These are phyloP conservation scores for Cottus gobio DNA, from an alignment of 2,113 vertebrate genomes.

Conservation along the genomic window DNA sequence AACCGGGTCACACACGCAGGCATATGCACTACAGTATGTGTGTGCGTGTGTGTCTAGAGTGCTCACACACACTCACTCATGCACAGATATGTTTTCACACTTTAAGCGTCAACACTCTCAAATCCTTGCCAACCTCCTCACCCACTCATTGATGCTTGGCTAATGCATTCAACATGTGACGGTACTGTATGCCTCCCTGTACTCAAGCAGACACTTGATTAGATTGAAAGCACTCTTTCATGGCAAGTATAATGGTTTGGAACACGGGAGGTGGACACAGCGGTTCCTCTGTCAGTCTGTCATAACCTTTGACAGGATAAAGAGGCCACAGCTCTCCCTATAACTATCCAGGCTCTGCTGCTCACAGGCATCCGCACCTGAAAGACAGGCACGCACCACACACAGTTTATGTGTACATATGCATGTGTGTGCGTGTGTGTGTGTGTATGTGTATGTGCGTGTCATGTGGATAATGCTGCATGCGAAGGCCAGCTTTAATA, in stretches of 20 bases:
- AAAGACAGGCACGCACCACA: constrained; percentile 45
- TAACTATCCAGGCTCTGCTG: constrained; percentile 42
- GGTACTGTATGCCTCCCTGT: constrained; percentile 39
- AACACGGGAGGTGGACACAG: constrained; percentile 54
- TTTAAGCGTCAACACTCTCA: constrained; percentile 25
- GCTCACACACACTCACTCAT: background rate
- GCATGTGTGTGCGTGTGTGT: constrained; percentile 14
- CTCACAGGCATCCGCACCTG: constrained; percentile 49
- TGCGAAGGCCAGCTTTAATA: constrained; percentile 83
- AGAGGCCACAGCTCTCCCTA: constrained; percentile 42
- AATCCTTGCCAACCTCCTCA: constrained; percentile 46
- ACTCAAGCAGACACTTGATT: constrained; percentile 61
- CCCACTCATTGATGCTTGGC: constrained; percentile 58
- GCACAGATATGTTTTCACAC: constrained; percentile 37
- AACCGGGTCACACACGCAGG: constrained; percentile 40
- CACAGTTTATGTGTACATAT: constrained; percentile 42
- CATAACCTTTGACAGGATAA: constrained; percentile 63
- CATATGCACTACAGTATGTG: constrained; percentile 14
- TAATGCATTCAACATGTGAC: constrained; percentile 69
- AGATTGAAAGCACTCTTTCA: constrained; percentile 64
- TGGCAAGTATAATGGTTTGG: constrained; percentile 34
- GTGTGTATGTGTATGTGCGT: constrained; percentile 42
- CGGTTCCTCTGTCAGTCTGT: constrained; percentile 58
- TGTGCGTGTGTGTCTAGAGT: constrained; percentile 19
- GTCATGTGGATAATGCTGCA: constrained; percentile 71